Evolutionary conservation across 2,797 vertebrate genomes (phyloP).

Genomic region (Pyrocephalus nanus): DNA sequence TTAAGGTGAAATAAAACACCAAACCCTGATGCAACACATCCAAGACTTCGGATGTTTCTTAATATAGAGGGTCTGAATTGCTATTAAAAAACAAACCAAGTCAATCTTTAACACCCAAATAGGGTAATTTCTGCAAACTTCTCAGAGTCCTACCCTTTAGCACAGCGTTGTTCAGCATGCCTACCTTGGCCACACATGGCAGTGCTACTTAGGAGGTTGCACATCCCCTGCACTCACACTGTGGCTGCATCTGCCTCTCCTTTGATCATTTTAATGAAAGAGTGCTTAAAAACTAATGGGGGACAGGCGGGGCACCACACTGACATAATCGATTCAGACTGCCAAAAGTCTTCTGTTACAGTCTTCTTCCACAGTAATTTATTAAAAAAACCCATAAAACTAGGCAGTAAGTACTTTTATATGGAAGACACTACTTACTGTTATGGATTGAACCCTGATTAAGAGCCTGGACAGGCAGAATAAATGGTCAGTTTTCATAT

Average conservation of each 20-base stretch:
- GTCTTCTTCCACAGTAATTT: background rate
- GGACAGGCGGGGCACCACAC: conserved; percentile 5
- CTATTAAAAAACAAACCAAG: background rate
- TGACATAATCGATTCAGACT: conserved; percentile 28
- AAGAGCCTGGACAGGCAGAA: conserved; percentile 1
- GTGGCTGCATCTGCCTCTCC: conserved; percentile 50
- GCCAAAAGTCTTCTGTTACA: conserved; percentile 30
- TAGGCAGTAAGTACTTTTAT: background rate
- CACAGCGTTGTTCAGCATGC: background rate
- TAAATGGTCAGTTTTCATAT: conserved; percentile 9
- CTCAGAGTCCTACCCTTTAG: background rate
- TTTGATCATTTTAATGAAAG: conserved; percentile 48
- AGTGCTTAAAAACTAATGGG: background rate
- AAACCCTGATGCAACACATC: background rate
- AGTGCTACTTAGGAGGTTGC: background rate
- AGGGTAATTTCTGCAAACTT: background rate
- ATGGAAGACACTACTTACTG: background rate
- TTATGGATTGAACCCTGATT: conserved; percentile 1
- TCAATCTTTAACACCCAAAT: background rate
- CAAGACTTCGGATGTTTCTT: background rate
- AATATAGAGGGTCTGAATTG: background rate
- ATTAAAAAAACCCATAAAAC: background rate
- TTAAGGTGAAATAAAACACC: background rate
- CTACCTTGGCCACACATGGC: background rate
- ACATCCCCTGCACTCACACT: conserved; percentile 24